phyloP scores from a whole-genome alignment of 2,797 vertebrate genomes.

The Ctenochaetus hawaiiensis region DNA sequence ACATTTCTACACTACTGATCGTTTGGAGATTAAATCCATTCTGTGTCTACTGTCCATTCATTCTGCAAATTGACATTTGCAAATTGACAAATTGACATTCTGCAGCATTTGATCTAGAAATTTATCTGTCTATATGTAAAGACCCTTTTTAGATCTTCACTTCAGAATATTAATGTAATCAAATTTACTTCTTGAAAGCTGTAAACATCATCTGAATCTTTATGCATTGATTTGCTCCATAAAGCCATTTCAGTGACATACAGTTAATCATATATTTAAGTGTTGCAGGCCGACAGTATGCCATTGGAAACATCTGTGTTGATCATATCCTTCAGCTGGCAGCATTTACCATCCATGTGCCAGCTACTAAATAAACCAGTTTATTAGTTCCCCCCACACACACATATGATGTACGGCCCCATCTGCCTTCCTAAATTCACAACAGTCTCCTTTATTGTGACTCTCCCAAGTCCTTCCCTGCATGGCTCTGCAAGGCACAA shows the following conservation, averaged over 20 bases:
- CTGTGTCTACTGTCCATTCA: background rate
- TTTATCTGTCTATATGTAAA: no score
- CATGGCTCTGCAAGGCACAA: constrained; percentile 64
- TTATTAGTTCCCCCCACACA: constrained; percentile 66
- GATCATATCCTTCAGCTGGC: constrained; percentile 57
- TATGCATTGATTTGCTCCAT: constrained; percentile 12
- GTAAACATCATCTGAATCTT: constrained; percentile 13
- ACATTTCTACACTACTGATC: background rate
- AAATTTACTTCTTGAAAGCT: background rate
- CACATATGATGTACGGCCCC: constrained; percentile 65
- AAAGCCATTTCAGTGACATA: constrained; percentile 2
- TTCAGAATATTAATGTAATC: background rate
- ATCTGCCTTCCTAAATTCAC: constrained; percentile 69
- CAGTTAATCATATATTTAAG: background rate
- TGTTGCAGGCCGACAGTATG: background rate
- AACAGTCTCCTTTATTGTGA: constrained; percentile 70
- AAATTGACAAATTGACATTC: no score
- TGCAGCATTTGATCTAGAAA: no score
- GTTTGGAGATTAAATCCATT: background rate
- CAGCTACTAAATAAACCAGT: constrained; percentile 70
- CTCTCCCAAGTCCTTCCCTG: constrained; percentile 44
- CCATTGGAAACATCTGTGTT: constrained; percentile 44
- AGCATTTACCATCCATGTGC: constrained; percentile 44
- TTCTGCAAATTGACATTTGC: no score
- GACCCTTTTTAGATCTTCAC: background rate